These are phyloP conservation scores for Myiotriccus ornatus DNA, from an alignment of 2,797 vertebrate genomes.

Conservation along the genomic window DNA sequence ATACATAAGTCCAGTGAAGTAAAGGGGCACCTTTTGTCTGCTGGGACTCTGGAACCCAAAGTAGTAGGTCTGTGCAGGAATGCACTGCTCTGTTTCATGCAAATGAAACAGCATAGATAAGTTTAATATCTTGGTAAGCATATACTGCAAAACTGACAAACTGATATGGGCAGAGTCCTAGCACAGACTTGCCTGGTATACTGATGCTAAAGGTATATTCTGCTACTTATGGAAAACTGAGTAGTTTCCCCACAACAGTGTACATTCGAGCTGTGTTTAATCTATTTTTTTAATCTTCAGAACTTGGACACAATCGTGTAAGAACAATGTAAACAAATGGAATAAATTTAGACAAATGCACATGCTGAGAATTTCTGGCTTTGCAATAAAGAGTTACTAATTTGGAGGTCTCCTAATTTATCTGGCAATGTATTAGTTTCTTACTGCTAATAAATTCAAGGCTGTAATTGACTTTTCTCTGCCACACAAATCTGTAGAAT, in stretches of 20 bases:
- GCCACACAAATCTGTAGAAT: neutral
- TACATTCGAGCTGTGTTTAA: neutral
- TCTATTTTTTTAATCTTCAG: neutral
- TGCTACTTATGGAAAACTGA: neutral
- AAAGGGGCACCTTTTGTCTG: neutral
- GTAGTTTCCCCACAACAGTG: neutral
- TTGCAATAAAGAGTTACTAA: neutral
- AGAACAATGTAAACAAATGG: neutral
- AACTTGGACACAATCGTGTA: neutral
- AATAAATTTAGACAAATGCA: neutral
- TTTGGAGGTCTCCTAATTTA: neutral
- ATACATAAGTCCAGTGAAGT: rapidly evolving
- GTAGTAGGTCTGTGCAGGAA: neutral
- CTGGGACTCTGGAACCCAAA: neutral
- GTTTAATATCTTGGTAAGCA: too few species aligned
- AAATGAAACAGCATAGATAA: neutral
- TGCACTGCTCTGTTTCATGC: neutral
- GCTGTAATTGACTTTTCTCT: neutral
- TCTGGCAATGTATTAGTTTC: neutral
- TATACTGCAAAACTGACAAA: too few species aligned
- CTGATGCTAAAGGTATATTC: neutral
- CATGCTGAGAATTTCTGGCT: neutral
- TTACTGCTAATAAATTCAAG: neutral
- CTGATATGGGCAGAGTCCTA: too few species aligned
- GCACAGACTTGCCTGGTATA: too few species aligned